phyloP scores from a whole-genome alignment of 2,888 invertebrate species.

The Abrostola triplasia region DNA sequence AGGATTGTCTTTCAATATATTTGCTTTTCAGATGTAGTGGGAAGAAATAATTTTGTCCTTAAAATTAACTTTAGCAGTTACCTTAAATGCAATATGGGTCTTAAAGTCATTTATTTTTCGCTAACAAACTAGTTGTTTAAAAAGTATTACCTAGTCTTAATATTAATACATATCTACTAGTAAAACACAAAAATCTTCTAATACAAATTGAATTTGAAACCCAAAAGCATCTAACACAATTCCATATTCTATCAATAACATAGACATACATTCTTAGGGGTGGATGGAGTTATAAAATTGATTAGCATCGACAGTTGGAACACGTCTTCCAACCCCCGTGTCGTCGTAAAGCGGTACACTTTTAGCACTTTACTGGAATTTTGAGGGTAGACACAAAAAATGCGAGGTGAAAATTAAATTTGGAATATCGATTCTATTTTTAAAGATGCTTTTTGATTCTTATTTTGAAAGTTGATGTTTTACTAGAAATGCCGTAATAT shows the following conservation, averaged over 20 bases:
- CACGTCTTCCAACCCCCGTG: slow-evolving; percentile 43
- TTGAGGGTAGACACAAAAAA: slow-evolving; percentile 28
- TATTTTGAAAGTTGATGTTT: background rate
- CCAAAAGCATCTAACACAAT: slow-evolving; percentile 25
- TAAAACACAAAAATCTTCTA: too few species aligned
- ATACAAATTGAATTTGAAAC: too few species aligned
- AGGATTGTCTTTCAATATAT: background rate
- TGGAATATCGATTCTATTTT: slow-evolving; percentile 17
- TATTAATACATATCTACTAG: too few species aligned
- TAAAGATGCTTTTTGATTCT: background rate
- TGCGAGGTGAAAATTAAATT: slow-evolving; percentile 23
- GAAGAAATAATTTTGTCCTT: too few species aligned
- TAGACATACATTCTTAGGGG: slow-evolving; percentile 12
- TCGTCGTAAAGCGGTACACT: slow-evolving; percentile 43
- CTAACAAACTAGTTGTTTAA: too few species aligned
- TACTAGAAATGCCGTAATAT: background rate
- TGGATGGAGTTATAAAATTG: slow-evolving; percentile 62
- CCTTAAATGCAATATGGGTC: too few species aligned
- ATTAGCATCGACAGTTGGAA: slow-evolving; percentile 62
- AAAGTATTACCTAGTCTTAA: too few species aligned
- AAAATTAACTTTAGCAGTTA: too few species aligned
- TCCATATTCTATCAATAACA: slow-evolving; percentile 32
- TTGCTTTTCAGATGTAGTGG: background rate
- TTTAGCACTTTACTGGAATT: slow-evolving; percentile 44
- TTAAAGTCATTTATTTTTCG: background rate